Percentiles rank a stretch among this genome's conserved stretches.
Conservation (phyloP, 2,113 vertebrate species). For the Corapipo altera region DNA sequence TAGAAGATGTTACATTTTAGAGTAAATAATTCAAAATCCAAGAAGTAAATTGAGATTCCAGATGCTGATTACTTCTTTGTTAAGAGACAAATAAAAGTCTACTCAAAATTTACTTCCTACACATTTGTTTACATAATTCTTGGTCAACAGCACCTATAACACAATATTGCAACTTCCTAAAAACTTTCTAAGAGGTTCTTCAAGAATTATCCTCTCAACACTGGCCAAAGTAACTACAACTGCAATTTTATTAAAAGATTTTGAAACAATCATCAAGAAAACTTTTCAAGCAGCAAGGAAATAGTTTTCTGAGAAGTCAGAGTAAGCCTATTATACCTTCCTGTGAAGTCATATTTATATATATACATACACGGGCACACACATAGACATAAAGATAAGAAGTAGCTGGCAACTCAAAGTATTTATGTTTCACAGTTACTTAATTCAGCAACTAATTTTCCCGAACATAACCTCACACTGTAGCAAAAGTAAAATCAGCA, state of each 20-base stretch:
- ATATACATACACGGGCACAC: fast-evolving
- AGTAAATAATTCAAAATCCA: not conserved
- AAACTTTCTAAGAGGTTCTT: not conserved
- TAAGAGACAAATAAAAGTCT: not conserved
- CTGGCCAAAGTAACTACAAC: not conserved
- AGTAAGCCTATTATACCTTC: not conserved
- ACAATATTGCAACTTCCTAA: not conserved
- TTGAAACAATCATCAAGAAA: not conserved
- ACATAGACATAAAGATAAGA: not conserved
- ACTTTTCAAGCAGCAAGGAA: not conserved
- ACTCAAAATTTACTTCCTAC: not conserved
- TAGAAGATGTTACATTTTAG: not conserved
- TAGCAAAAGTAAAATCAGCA: not conserved
- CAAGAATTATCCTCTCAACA: not conserved
- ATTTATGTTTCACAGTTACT: not conserved
- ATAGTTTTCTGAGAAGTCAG: not conserved
- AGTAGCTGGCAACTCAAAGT: not conserved
- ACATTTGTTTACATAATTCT: not conserved
- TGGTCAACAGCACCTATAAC: not conserved
- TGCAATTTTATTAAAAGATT: not conserved
- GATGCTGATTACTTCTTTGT: not conserved
- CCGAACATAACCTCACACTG: not conserved
- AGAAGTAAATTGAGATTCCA: not conserved
- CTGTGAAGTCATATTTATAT: not conserved
- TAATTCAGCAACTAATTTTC: not conserved